Percentiles rank a stretch among this genome's conserved stretches.
phyloP scores from a whole-genome alignment of 2,797 vertebrate genomes.

The Enoplosus armatus region DNA sequence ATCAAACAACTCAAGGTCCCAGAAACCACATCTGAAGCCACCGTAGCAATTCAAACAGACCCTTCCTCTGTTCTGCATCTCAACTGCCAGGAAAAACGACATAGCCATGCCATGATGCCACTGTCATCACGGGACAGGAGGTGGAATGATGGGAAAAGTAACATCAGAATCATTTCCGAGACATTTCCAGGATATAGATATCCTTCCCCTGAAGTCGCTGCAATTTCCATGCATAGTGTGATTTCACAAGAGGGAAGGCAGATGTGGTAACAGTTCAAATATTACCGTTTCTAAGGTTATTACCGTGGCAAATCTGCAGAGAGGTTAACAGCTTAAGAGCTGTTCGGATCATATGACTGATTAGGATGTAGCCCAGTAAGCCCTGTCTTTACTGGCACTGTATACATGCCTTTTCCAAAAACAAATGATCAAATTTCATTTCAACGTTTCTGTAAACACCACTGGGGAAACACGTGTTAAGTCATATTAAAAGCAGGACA shows the following conservation, averaged over 20 bases:
- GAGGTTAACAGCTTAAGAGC: not conserved
- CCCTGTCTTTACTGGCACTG: not conserved
- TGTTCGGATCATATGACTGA: not conserved
- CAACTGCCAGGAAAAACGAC: conserved; percentile 21
- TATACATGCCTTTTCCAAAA: not conserved
- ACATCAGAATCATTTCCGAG: conserved; percentile 2
- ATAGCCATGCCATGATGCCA: conserved; percentile 4
- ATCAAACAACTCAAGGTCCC: conserved; percentile 12
- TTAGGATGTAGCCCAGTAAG: not conserved
- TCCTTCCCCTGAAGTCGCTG: not conserved
- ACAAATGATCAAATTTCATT: no score
- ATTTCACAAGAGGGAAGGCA: conserved; percentile 1
- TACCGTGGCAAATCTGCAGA: not conserved
- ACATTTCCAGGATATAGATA: conserved; percentile 9
- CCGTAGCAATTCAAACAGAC: conserved; percentile 26
- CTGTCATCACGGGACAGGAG: conserved; percentile 26
- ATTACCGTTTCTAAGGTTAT: no score
- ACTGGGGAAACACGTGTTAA: not conserved
- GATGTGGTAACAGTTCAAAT: not conserved
- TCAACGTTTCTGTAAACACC: not conserved
- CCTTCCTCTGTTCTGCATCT: conserved; percentile 15
- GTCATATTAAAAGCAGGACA: not conserved
- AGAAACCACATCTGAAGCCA: conserved; percentile 30
- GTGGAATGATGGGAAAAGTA: conserved; percentile 23
- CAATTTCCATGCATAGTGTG: conserved; percentile 6